Base-by-base conservation (phyloP, 2,888 invertebrate genomes). In the Aromia moschata region DNA sequence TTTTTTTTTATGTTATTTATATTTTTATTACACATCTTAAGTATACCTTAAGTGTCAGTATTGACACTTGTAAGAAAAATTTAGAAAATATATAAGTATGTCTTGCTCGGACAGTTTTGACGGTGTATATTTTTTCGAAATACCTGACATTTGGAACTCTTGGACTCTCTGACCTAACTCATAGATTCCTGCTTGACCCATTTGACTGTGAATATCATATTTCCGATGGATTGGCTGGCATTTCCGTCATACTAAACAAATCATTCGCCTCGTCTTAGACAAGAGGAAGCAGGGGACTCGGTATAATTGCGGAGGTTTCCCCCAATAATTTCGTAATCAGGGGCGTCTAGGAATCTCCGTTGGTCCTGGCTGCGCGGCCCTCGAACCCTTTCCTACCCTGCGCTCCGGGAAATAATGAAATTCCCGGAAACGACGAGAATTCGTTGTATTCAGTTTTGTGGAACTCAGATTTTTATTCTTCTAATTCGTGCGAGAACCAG, bases 281-380 rank as follows among this genome's bases (percentile, higher is more conserved):
- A 25, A 25, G 25, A 41, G 43, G 20, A 31, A 31, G 14, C 45
- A 37, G 20, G 16, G 25, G 55, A 37, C 37, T 64, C 68, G 11
- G 38, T 49, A 49, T 49, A 49, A 49, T 49, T 49, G 49, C 38
- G 20, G 25, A 49, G 25, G 70, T 70, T 70, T 71, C 70, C 69
- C 67, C 68, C 73, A 74, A 76, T 74, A 74, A 75, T 76, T 74
- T 74, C 73, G 74, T 74, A 76, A 75, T 74, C 74, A 73, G 70
- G 70, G 68, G 65, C 68, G 64, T 66, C 57, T 64, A 64, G 73
- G 73, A 75, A 73, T 74, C 73, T 72, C 69, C 65, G 67, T 65
- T 54, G 56, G 45, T 46, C 54, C 53, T 55, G 58, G 68, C n/a
- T n/a, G n/a, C 64, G 67, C 67, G 69, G 68, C 69, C 71, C 70